Base-by-base conservation (phyloP, 2,888 invertebrate genomes). In the Cheilosia pagana region DNA sequence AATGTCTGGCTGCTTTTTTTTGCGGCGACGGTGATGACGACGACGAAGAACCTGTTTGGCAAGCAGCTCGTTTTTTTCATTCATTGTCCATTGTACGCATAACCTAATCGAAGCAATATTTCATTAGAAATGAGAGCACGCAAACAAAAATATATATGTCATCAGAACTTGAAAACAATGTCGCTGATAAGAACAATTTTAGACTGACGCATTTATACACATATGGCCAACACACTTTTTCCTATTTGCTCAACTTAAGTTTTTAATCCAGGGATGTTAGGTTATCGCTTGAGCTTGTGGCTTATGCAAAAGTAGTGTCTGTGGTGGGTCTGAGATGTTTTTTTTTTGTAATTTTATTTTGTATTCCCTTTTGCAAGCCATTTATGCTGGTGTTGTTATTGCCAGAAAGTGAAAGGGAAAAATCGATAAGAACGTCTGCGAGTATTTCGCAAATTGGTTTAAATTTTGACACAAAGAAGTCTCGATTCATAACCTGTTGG, bases 181-280 rank as follows among this genome's bases (percentile, higher is more conserved):
- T 55, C 39, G 41, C 53, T 55, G 81, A 82, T 82, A 77, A 77
- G 77, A 55, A 14, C n/a, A 21, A 19, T 35, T 45, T 45, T 31
- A 43, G 25, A 65, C 48, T 45, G 39, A 65, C 39, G 45, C 52
- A 52, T 25, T 3, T 23, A 52, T 12, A 23, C n/a, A 7, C 5
- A 25, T 25, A 25, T 6, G 6, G 23, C 21, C 2, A 50, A 50
- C 3, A 14, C 8, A n/a, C 53, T 53, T 53, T 16, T 60, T 60
- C 25, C 25, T 59, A 35, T 31, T 62, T 31, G 48, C 31, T 48
- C 48, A 35, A 12, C 3, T 12, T 3, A 12, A 3, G 35, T 12
- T 35, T 3, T 12, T 12, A 35, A 35, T 12, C 12, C 31, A 35
- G 45, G 53, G 45, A 62, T 60, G 52, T 60, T 28, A 41, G 59